Percentiles rank a stretch among this genome's conserved stretches.
Evolutionary conservation across 2,113 vertebrate genomes (phyloP).

Genomic region (Oreocharis arfaki): DNA sequence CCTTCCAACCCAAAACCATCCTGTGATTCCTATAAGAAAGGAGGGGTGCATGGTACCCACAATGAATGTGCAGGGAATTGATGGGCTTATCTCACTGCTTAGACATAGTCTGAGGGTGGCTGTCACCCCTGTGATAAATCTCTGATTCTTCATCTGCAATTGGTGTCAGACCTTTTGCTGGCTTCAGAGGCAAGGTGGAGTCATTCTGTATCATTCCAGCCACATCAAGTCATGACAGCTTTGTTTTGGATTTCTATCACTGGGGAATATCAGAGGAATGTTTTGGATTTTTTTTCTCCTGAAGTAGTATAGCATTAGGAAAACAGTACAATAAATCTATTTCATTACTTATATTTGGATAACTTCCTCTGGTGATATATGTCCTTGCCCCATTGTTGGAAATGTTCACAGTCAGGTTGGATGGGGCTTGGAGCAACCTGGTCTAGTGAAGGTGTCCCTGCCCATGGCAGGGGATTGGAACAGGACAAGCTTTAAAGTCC

Average conservation of each 20-base stretch:
- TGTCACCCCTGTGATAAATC: background rate
- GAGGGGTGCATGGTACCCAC: background rate
- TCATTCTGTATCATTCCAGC: background rate
- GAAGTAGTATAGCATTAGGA: background rate
- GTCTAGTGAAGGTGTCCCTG: background rate
- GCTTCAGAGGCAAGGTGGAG: background rate
- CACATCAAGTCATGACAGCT: background rate
- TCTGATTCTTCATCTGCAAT: background rate
- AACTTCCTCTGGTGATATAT: background rate
- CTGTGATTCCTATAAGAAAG: background rate
- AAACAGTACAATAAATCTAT: background rate
- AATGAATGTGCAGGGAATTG: background rate
- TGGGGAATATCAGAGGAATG: background rate
- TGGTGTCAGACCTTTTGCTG: background rate
- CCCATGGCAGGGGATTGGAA: rapidly evolving
- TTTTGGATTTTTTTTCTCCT: background rate
- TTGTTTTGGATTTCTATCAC: background rate
- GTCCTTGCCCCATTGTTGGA: background rate
- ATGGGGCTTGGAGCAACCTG: background rate
- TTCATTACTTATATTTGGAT: background rate
- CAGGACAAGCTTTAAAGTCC: background rate
- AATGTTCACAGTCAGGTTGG: background rate
- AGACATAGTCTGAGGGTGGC: background rate
- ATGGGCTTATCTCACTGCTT: background rate
- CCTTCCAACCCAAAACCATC: background rate